These are phyloP conservation scores for Porites lobata DNA, from an alignment of 92 coral and sea anemone genomes.

Conservation along the genomic window DNA sequence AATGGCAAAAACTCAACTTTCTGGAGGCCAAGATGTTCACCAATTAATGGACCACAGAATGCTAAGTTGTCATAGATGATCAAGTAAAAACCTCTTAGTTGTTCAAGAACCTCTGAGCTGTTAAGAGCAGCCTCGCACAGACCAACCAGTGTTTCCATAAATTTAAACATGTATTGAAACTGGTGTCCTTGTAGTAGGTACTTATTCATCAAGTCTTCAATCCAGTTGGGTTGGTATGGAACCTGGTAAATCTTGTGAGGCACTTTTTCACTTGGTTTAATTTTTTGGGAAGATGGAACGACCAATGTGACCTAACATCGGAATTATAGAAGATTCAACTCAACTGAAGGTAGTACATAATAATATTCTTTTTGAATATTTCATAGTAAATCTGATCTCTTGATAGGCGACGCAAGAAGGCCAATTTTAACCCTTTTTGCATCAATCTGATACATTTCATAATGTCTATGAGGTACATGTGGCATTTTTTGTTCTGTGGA, in stretches of 20 bases:
- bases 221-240: conserved; percentile 37
- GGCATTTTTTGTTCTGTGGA: too few relatives aligned
- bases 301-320: neutral
- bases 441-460: too few relatives aligned
- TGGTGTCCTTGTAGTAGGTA: neutral
- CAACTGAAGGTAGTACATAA: too few relatives aligned
- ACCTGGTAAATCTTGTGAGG: conserved; percentile 66
- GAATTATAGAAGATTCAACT: too few relatives aligned
- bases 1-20: conserved; percentile 26
- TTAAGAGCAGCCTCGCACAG: conserved; percentile 20
- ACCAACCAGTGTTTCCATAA: neutral
- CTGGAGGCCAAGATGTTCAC: conserved; percentile 18
- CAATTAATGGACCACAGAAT: conserved; percentile 13
- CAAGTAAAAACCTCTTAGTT: conserved; percentile 32
- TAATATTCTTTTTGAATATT: too few relatives aligned
- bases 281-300: neutral
- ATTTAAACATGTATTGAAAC: neutral
- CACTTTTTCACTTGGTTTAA: conserved; percentile 33
- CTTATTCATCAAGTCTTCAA: conserved; percentile 28
- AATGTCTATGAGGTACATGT: too few relatives aligned
- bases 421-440: too few relatives aligned
- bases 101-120: neutral
- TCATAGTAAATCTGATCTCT: too few relatives aligned
- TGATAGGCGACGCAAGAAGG: too few relatives aligned
- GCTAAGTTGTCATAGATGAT: conserved; percentile 7